Evolutionary conservation across 1,140 invertebrate genomes (phyloP), one percentile per base, ranked within the genome.

Genomic region (Chironomus striatipennis): DNA sequence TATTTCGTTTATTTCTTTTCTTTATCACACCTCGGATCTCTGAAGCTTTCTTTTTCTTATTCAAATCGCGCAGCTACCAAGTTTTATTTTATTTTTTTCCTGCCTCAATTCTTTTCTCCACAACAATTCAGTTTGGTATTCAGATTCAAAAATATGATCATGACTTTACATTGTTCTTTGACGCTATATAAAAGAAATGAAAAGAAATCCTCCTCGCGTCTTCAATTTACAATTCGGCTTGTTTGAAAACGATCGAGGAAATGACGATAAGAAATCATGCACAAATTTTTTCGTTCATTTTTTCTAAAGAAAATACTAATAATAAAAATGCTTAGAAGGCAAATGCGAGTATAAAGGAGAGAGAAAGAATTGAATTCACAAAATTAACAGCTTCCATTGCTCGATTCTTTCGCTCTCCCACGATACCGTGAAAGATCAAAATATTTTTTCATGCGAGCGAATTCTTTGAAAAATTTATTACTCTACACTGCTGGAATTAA

Each of bases 61-160:
- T 70, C 65, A 70, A 70, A 70, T 70, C 65, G 65, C 65, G 65
- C 65, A 70, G 65, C 65, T 70, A 70, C 65, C 65, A 70, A 70
- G 65, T 70, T 70, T 70, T 70, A 10, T 20, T 70, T 70, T 17
- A 3, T 12, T 20, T 70, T 9, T 57, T 10, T 57, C 7, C 47
- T n/a, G 9, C n/a, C n/a, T n/a, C 2, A 7, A 12, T 20, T 70
- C 17, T 20, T 20, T 67, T 70, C 17, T 20, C 24, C 47, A n/a
- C 47, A 57, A 57, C 47, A 34, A 34, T 34, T 34, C 24, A 34
- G 24, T 34, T 34, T 34, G 24, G 24, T 34, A 34, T 34, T 34
- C 4, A 57, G 47, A 57, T 57, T 34, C 12, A 57, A 17, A 21
- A 21, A 70, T 20, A 70, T 70, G 65, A 70, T 70, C 65, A 70